Evolutionary conservation across 2,888 invertebrate species (phyloP).

Genomic region (Malthinus flaveolus): DNA sequence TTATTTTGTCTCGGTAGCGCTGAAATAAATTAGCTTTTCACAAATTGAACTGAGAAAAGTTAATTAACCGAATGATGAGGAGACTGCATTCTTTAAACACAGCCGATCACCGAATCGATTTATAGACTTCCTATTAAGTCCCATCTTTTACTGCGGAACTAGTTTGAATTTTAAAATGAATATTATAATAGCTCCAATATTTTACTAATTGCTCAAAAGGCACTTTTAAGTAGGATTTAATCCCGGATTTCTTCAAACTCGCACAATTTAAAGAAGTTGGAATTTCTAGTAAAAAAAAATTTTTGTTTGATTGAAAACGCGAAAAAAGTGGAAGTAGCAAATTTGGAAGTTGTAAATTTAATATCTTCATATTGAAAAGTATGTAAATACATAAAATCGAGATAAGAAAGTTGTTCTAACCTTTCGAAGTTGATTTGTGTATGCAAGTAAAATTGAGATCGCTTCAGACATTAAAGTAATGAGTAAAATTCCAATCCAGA

Average conservation of each 20-base stretch:
- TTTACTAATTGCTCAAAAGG: too few relatives aligned
- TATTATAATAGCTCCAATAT: too few relatives aligned
- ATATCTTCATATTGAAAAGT: background rate
- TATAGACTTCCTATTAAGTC: slow-evolving; percentile 12
- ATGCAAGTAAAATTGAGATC: background rate
- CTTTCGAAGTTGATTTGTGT: background rate
- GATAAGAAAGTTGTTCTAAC: background rate
- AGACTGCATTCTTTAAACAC: slow-evolving; percentile 38
- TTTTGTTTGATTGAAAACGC: background rate
- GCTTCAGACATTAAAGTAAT: background rate
- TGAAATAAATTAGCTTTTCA: slow-evolving; percentile 47
- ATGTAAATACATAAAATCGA: background rate
- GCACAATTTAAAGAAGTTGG: too few relatives aligned
- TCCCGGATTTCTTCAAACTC: too few relatives aligned
- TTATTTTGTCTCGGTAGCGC: slow-evolving; percentile 45
- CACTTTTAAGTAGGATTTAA: too few relatives aligned
- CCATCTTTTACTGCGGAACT: background rate
- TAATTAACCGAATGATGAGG: slow-evolving; percentile 47
- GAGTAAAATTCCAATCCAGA: too few relatives aligned
- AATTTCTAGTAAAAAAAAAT: too few relatives aligned
- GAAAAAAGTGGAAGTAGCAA: background rate
- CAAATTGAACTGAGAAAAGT: slow-evolving; percentile 47
- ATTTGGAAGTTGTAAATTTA: background rate
- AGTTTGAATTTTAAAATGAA: background rate
- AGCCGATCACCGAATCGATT: slow-evolving; percentile 32